A percentile compares a stretch with the other conserved stretches of the same genome.
Conservation (phyloP, 2,888 invertebrate genomes). For the Tenthredo mesomela region DNA sequence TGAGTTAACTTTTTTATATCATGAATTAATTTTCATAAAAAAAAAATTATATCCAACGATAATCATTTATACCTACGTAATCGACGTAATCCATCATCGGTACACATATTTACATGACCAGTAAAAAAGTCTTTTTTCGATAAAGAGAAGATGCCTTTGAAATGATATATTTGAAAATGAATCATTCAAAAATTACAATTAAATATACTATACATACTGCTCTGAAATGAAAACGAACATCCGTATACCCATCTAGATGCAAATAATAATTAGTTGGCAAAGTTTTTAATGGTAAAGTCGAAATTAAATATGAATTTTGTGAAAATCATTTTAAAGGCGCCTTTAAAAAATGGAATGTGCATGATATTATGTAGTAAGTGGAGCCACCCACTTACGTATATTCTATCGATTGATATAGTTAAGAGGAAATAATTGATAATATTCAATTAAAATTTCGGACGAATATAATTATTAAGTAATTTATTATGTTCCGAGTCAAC, state of each 20-base stretch:
- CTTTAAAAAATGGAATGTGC: not conserved
- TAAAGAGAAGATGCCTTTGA: constrained; percentile 1
- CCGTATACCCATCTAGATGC: not conserved
- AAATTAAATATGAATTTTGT: not conserved
- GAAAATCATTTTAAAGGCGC: constrained; percentile 13
- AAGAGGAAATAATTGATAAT: constrained; percentile 22
- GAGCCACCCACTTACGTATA: not conserved
- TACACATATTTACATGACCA: constrained; percentile 9
- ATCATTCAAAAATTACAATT: not conserved
- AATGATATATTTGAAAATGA: constrained; percentile 21
- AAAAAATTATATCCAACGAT: constrained; percentile 23
- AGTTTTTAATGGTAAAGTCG: not conserved
- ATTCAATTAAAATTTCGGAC: constrained; percentile 57
- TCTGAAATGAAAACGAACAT: not conserved
- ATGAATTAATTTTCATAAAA: not conserved
- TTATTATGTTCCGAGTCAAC: constrained; percentile 66
- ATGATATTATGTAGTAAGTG: not conserved
- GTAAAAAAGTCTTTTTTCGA: not conserved
- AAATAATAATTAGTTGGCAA: not conserved
- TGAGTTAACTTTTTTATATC: not conserved
- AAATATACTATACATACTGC: not conserved
- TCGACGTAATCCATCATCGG: not conserved
- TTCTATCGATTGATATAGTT: constrained; percentile 15
- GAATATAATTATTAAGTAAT: constrained; percentile 63
- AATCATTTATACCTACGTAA: not conserved